Conservation (phyloP, 2,797 vertebrate genomes). For the Bradypodion pumilum region DNA sequence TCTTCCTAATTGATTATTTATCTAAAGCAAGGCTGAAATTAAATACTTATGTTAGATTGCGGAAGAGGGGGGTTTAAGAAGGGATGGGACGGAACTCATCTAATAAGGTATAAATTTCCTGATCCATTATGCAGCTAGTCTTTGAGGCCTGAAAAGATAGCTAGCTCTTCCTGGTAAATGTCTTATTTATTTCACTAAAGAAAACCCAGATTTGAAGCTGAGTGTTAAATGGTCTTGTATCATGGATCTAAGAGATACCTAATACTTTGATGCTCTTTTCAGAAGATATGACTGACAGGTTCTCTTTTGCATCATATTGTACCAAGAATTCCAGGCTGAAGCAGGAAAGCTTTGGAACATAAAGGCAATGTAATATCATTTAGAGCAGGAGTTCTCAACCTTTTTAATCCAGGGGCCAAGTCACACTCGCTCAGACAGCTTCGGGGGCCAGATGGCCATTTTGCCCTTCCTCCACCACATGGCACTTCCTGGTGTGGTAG, state of each 20-base stretch:
- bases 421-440: too few species aligned
- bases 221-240: neutral
- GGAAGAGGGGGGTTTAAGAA: neutral
- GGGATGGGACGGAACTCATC: neutral
- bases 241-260: rapidly evolving
- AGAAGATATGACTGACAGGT: neutral
- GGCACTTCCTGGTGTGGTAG: too few species aligned
- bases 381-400: too few species aligned
- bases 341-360: neutral
- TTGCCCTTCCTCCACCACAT: too few species aligned
- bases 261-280: neutral
- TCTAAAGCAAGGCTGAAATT: slow-evolving; percentile 18
- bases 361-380: neutral
- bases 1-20: neutral
- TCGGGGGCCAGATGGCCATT: too few species aligned
- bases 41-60: neutral
- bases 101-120: slow-evolving; percentile 83
- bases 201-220: rapidly evolving
- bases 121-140: slow-evolving; percentile 76
- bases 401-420: too few species aligned
- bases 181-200: slow-evolving; percentile 76
- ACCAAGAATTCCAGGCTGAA: neutral
- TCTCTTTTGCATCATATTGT: neutral
- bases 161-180: slow-evolving; percentile 75
- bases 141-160: slow-evolving; percentile 78